Percentiles rank a stretch among this genome's conserved stretches.
These are phyloP conservation scores for Oriolus oriolus DNA, from an alignment of 2,113 vertebrate genomes.

Conservation along the genomic window DNA sequence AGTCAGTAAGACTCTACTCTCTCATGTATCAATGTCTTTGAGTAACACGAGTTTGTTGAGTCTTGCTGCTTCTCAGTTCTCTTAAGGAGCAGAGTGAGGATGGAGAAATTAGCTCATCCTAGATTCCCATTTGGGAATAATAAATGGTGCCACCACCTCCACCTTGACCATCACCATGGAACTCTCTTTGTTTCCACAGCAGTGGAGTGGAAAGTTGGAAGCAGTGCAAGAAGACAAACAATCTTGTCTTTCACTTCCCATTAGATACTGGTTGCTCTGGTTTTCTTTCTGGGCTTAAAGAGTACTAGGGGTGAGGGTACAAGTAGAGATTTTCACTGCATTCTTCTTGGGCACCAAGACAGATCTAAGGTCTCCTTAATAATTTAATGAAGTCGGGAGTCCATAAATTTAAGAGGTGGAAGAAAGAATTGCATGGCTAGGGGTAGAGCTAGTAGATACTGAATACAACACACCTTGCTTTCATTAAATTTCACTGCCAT, in stretches of 20 bases:
- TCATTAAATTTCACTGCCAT: background rate
- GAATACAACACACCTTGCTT: background rate
- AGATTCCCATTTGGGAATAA: background rate
- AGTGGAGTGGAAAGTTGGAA: background rate
- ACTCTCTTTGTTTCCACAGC: background rate
- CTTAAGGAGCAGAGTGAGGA: background rate
- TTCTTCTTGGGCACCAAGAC: background rate
- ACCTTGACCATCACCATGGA: background rate
- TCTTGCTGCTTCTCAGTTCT: background rate
- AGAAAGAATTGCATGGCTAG: background rate
- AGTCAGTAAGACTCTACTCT: background rate
- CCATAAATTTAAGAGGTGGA: background rate
- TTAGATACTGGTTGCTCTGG: background rate
- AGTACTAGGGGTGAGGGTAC: background rate
- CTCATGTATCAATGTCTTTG: background rate
- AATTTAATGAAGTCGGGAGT: background rate
- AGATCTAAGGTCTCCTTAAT: background rate
- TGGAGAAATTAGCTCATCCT: background rate
- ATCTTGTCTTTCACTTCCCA: background rate
- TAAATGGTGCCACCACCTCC: background rate
- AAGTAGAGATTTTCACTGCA: background rate
- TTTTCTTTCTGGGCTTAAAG: background rate
- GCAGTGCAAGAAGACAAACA: background rate
- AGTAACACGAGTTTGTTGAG: background rate
- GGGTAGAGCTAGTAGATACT: background rate